Conservation (phyloP, 2,797 vertebrate species). For the Eleutherodactylus coqui region DNA sequence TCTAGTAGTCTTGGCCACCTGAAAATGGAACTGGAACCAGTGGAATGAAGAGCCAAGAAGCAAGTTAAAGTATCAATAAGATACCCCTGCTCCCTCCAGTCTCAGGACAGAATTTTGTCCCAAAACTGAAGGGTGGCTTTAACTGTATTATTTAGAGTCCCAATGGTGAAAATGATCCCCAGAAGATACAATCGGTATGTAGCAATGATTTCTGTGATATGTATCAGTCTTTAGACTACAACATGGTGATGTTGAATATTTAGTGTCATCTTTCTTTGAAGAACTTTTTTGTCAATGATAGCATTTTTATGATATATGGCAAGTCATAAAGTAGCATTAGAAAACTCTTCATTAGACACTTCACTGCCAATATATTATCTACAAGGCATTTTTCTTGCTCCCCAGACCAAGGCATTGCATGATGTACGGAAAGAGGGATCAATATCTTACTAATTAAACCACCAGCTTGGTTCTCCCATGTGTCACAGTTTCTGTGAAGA, state of each 20-base stretch:
- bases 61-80: no score
- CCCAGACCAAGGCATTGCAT: background rate
- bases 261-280: no score
- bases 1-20: no score
- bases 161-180: no score
- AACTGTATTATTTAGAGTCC: no score
- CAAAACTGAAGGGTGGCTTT: no score
- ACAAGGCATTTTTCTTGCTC: background rate
- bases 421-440: background rate
- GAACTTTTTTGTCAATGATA: background rate
- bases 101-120: no score
- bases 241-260: background rate
- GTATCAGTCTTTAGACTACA: no score
- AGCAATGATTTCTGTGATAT: no score
- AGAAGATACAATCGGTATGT: background rate
- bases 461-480: background rate
- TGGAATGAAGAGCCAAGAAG: no score
- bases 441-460: constrained; percentile 10
- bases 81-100: no score
- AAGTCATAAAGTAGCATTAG: background rate
- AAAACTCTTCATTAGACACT: background rate
- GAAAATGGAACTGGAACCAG: no score
- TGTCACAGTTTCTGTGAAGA: background rate
- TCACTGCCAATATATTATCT: background rate
- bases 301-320: background rate